These are phyloP conservation scores for Microcaecilia unicolor DNA, from an alignment of 2,797 vertebrate species.

Conservation along the genomic window DNA sequence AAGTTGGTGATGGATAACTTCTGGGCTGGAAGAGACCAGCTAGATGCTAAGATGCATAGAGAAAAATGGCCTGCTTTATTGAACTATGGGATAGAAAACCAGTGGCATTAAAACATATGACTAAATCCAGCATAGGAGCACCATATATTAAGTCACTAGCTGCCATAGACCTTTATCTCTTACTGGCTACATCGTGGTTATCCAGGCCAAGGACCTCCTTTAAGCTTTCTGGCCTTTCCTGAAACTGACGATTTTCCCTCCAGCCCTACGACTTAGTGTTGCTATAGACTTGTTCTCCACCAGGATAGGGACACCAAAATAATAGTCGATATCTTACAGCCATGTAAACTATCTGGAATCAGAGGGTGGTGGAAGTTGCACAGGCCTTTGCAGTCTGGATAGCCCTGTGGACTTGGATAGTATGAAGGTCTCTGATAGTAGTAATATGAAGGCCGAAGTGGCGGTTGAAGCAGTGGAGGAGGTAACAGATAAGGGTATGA, in stretches of 20 bases:
- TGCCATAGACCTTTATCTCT: no score
- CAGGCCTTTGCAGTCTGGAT: conserved; percentile 70
- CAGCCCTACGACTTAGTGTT: conserved; percentile 31
- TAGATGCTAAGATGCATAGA: conserved; percentile 57
- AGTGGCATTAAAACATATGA: conserved; percentile 58
- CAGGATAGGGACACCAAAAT: conserved; percentile 57
- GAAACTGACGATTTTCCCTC: conserved; percentile 47
- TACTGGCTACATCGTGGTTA: conserved; percentile 82
- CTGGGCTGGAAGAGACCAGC: conserved; percentile 58
- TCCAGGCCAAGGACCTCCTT: conserved; percentile 95
- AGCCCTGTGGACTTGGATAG: conserved; percentile 62
- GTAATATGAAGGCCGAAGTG: conserved; percentile 58
- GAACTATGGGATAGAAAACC: conserved; percentile 60
- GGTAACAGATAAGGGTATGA: conserved; percentile 69
- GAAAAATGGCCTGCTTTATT: conserved; percentile 61
- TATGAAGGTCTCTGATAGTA: conserved; percentile 74
- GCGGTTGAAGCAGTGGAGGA: conserved; percentile 43
- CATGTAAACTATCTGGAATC: conserved; percentile 46
- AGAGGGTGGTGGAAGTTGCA: conserved; percentile 50
- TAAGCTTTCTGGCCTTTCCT: conserved; percentile 82
- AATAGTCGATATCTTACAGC: conserved; percentile 60
- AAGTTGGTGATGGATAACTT: conserved; percentile 63
- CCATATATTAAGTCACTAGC: conserved; percentile 67
- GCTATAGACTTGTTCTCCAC: conserved; percentile 49
- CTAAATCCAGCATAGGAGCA: conserved; percentile 54